Evolutionary conservation across 1,140 invertebrate species (phyloP), one percentile per base, ranked within the genome.

Genomic region (Rhyacophila brunnea): DNA sequence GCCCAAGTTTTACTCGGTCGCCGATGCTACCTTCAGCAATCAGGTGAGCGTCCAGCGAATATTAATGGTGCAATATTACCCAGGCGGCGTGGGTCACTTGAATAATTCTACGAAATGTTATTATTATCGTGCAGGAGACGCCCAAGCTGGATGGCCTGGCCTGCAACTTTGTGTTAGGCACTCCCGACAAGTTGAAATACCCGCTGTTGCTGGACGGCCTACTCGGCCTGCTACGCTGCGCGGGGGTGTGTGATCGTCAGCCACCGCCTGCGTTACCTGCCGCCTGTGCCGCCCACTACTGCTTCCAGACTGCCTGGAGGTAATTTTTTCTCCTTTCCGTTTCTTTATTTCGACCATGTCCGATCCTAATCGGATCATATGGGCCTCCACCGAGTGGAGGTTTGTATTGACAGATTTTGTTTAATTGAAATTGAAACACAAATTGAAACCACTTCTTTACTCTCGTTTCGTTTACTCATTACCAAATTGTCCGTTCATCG

Each of bases 81-180:
- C 23, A 28, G 23, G 23, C 23, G 23, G 9, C 3, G 23, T 3
- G 23, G 23, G 3, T 28, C 3, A 28, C 9, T 28, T 28, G 23
- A 28, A n/a, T n/a, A 28, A 28, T 28, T 28, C 23, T 28, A 9
- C 9, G 23, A 28, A 28, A 5, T 28, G 23, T 5, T 28, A 3
- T 42, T 53, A 17, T 23, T 35, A 5, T 14, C 52, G n/a, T 43
- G 6, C 56, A 79, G 75, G 77, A 79, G 53, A 79, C 77, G 20
- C 75, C 77, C 0, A 96, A 95, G 74, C 77, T 98, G 34, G 95
- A 98, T 79, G 95, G 95, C 17, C 75, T 98, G 74, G 94, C 95
- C 1, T 93, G 92, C 71, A 96, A 93, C 78, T 96, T 96, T 69
- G 88, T 96, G 34, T 75, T 96, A 17, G 92, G 92, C 28, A 93